Percentiles rank a stretch among this genome's conserved stretches.
phyloP scores from a whole-genome alignment of 1,140 invertebrate species.

The Caenorhabditis brenneri region DNA sequence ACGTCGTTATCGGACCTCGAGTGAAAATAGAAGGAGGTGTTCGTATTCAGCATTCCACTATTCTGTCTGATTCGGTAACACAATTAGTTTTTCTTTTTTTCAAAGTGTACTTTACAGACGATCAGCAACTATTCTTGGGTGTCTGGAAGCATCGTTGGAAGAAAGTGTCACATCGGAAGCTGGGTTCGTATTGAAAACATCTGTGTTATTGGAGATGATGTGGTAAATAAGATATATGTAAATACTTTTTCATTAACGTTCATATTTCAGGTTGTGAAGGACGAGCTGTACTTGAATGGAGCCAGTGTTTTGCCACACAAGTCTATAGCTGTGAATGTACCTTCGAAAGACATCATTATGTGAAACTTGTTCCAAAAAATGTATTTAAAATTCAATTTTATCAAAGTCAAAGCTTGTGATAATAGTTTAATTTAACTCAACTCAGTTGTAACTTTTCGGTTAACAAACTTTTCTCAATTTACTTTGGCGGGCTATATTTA shows the following conservation, averaged over 20 bases:
- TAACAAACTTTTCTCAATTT: neutral
- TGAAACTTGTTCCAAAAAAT: constrained; percentile 73
- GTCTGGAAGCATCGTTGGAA: constrained; percentile 15
- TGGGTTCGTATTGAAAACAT: constrained; percentile 91
- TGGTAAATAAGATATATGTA: constrained; percentile 74
- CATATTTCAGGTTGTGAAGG: constrained; percentile 80
- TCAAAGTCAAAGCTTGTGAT: constrained; percentile 33
- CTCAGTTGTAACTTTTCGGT: neutral
- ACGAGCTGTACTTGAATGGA: constrained; percentile 97
- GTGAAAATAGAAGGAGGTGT: constrained; percentile 95
- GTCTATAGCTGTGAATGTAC: constrained; percentile 88
- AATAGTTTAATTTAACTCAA: neutral
- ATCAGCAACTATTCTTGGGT: constrained; percentile 6
- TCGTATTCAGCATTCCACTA: constrained; percentile 88
- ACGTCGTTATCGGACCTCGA: constrained; percentile 93
- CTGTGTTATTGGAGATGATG: constrained; percentile 95
- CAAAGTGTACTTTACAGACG: too few relatives aligned
- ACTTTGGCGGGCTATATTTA: neutral
- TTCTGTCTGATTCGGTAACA: constrained; percentile 82
- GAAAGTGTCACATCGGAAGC: constrained; percentile 55
- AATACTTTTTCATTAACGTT: neutral
- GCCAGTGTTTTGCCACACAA: constrained; percentile 97
- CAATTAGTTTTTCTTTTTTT: too few relatives aligned
- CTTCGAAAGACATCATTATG: constrained; percentile 98
- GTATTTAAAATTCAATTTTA: neutral